These are phyloP conservation scores for Plectropomus leopardus DNA, from an alignment of 2,113 vertebrate genomes.

Conservation along the genomic window DNA sequence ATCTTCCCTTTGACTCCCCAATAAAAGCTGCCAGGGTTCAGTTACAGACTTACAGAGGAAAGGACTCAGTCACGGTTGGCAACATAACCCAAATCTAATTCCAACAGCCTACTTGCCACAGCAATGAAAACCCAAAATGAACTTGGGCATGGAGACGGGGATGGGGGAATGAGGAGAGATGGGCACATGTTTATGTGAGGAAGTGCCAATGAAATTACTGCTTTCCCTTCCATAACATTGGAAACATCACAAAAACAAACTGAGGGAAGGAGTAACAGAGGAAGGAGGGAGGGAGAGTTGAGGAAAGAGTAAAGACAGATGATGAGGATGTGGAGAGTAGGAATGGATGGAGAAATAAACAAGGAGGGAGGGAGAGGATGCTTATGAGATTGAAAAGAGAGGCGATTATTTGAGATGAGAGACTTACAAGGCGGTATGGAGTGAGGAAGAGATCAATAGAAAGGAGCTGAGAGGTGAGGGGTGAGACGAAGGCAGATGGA, in stretches of 20 bases:
- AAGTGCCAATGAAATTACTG: slow-evolving; percentile 38
- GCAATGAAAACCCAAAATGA: slow-evolving; percentile 54
- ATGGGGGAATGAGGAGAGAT: slow-evolving; percentile 29
- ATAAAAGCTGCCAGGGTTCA: slow-evolving; percentile 66
- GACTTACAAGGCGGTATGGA: slow-evolving; percentile 12
- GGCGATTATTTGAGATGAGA: slow-evolving; percentile 13
- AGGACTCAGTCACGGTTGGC: slow-evolving; percentile 68
- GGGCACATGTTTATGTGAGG: slow-evolving; percentile 26
- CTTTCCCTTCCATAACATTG: slow-evolving; percentile 29
- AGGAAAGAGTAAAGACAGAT: neutral
- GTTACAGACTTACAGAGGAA: slow-evolving; percentile 43
- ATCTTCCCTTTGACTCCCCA: slow-evolving; percentile 60
- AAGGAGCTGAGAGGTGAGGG: slow-evolving; percentile 17
- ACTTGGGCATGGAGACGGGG: slow-evolving; percentile 29
- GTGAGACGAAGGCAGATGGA: slow-evolving; percentile 22
- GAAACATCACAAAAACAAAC: slow-evolving; percentile 35
- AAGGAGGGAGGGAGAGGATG: slow-evolving; percentile 9
- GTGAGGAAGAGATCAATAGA: slow-evolving; percentile 23
- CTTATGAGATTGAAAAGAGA: slow-evolving; percentile 28
- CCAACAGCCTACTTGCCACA: slow-evolving; percentile 39
- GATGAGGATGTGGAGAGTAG: neutral
- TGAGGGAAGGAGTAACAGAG: neutral
- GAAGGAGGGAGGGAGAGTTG: neutral
- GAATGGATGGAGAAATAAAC: neutral
- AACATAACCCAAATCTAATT: slow-evolving; percentile 62